Evolutionary conservation across 2,888 invertebrate species (phyloP), one percentile per base, ranked within the genome.

Genomic region (Cosmia trapezina): DNA sequence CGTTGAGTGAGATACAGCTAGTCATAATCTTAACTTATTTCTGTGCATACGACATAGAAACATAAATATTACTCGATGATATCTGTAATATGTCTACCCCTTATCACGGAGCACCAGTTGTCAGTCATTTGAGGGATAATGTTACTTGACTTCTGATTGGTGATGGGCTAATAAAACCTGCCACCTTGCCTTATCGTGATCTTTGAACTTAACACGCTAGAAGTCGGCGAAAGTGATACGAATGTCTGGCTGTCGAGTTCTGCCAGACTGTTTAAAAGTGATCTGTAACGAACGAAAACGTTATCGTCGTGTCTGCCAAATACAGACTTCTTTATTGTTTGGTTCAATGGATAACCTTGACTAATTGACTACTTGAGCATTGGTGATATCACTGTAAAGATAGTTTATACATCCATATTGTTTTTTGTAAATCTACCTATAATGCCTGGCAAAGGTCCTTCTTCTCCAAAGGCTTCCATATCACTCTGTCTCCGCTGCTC

Each of bases 171-270:
- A 76, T 83, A 75, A 80, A 85, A 85, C 68, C 74, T 79, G 72
- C 60, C 57, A 64, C 69, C 69, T 75, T 73, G 43, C 61, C 45
- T 80, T 83, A 84, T 84, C 77, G 70, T 70, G 85, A 72, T 77
- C 85, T 85, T 85, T 85, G 85, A 85, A 83, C 85, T 75, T 62
- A 64, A 64, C 43, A 33, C 47, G 56, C 64, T 78, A 71, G 66
- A 63, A 70, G 41, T 62, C 45, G 33, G 65, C n/a, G 59, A 70
- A 80, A 83, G 66, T 73, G 70, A 77, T 77, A 80, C 59, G 37
- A 47, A 51, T 59, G 61, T 74, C 64, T 72, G 51, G 12, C 69
- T 41, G 54, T 65, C 28, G 59, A 45, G 51, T 66, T 56, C 41
- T 45, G 3, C 43, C 54, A 74, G 54, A 57, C 17, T 11, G n/a